Percentiles rank a stretch among this genome's conserved stretches.
Conservation (phyloP, 1,140 invertebrate genomes). For the Agrilus planipennis region DNA sequence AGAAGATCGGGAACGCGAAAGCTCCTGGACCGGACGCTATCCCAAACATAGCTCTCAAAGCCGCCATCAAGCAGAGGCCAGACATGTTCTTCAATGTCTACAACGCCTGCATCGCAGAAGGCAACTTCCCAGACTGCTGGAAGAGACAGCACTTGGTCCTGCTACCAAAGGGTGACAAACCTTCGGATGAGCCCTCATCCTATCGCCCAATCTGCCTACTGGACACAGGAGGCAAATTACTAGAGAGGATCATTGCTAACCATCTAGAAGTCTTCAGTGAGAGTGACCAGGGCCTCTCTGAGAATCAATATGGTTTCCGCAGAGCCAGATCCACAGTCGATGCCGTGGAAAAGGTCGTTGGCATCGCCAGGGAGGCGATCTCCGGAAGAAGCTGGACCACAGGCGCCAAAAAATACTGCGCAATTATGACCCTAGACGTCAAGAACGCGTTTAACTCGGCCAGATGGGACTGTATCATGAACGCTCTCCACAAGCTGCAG, state of each 20-base stretch:
- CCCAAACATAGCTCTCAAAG: not conserved
- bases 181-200: not conserved
- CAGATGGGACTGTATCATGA: conserved; percentile 3
- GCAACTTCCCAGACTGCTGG: not conserved
- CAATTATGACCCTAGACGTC: conserved; percentile 11
- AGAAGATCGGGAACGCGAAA: not conserved
- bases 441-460: conserved; percentile 15
- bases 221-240: not conserved
- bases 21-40: not conserved
- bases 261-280: conserved; percentile 1
- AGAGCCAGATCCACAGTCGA: conserved; percentile 5
- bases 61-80: not conserved
- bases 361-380: not conserved
- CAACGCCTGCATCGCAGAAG: not conserved
- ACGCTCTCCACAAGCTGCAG: conserved; percentile 1
- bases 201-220: conserved; percentile 6
- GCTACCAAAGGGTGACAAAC: conserved; percentile 2
- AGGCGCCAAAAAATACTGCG: conserved; percentile 4
- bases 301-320: conserved; percentile 5
- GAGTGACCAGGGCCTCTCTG: not conserved
- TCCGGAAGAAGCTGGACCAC: not conserved
- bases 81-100: not conserved
- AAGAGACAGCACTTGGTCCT: conserved; percentile 1
- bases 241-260: conserved; percentile 2
- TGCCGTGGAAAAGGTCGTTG: conserved; percentile 3